Percentiles rank a stretch among this genome's conserved stretches.
These are phyloP conservation scores for Ceratosolen solmsi DNA, from an alignment of 1,140 invertebrate genomes.

Conservation along the genomic window DNA sequence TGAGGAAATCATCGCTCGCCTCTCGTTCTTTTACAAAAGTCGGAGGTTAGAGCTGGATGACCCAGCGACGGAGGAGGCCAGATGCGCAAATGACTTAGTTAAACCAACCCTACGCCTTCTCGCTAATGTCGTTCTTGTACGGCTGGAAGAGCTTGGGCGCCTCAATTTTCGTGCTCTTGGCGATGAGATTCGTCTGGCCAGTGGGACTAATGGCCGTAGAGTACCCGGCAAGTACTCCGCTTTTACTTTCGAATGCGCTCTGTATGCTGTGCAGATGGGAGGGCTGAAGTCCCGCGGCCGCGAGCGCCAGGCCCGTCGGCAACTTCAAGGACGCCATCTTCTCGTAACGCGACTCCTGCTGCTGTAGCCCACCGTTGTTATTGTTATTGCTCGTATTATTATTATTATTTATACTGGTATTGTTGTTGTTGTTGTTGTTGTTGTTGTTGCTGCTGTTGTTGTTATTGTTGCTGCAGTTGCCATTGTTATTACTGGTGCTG, in stretches of 20 bases:
- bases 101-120: constrained; percentile 23
- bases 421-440: not conserved
- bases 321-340: not conserved
- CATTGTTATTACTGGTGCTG: constrained; percentile 58
- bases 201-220: constrained; percentile 55
- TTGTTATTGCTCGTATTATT: constrained; percentile 52
- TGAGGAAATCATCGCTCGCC: not conserved
- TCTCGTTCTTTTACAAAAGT: not conserved
- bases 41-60: not conserved
- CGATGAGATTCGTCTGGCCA: constrained; percentile 61
- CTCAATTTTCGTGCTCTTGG: constrained; percentile 68
- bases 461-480: constrained; percentile 46
- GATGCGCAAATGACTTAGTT: not conserved
- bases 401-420: not conserved
- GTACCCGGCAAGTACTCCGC: constrained; percentile 24
- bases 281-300: constrained; percentile 40
- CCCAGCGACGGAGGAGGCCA: too few relatives aligned
- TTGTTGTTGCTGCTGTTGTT: constrained; percentile 47
- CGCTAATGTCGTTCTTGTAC: constrained; percentile 77
- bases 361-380: not conserved
- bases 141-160: constrained; percentile 81
- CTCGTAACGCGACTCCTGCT: not conserved
- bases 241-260: constrained; percentile 56
- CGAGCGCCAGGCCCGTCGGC: constrained; percentile 47
- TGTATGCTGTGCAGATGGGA: constrained; percentile 46